Percentiles rank a stretch among this genome's conserved stretches.
phyloP scores from a whole-genome alignment of 1,140 invertebrate species.

The Drusus annulatus region DNA sequence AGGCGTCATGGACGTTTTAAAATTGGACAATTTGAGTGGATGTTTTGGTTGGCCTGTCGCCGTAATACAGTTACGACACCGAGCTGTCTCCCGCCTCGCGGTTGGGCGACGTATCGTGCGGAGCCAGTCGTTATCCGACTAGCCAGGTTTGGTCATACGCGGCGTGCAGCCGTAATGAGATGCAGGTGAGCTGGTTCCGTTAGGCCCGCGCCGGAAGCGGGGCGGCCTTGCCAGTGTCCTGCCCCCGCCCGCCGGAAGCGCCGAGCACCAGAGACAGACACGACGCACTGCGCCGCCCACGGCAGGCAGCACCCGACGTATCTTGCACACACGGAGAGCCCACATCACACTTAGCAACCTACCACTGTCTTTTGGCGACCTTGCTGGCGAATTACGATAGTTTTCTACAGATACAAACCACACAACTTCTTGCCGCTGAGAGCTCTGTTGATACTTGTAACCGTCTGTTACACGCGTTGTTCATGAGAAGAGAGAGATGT shows the following conservation, averaged over 20 bases:
- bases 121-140: too few relatives aligned
- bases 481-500: too few relatives aligned
- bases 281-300: neutral
- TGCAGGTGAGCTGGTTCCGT: conserved; percentile 23
- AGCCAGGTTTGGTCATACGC: neutral
- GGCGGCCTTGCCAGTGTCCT: conserved; percentile 23
- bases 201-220: conserved; percentile 18
- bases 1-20: too few relatives aligned
- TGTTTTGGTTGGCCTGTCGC: too few relatives aligned
- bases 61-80: too few relatives aligned
- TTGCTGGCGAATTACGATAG: neutral
- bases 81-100: too few relatives aligned
- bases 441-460: too few relatives aligned
- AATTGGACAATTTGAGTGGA: too few relatives aligned
- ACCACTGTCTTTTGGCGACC: neutral
- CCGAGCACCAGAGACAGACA: neutral
- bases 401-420: neutral
- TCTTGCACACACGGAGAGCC: neutral
- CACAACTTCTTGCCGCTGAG: too few relatives aligned
- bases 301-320: neutral
- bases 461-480: too few relatives aligned
- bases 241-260: neutral
- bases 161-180: neutral
- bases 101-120: too few relatives aligned
- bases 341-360: too few relatives aligned